Base-by-base conservation (phyloP, 2,797 vertebrate species). In the Brachyalestes nurse region DNA sequence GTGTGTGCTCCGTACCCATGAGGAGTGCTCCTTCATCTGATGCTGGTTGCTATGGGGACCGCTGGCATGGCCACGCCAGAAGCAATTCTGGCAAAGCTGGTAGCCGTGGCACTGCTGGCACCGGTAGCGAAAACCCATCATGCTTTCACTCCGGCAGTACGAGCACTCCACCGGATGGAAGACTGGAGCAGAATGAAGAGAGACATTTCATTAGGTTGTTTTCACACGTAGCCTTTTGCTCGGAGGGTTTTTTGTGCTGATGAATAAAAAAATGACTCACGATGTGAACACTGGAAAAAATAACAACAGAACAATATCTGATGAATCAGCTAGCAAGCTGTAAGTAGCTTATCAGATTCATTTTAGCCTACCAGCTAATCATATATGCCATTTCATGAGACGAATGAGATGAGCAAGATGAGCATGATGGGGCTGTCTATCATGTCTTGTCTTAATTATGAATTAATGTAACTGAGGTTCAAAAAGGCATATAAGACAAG, bases 21-120 rank as follows among this genome's bases (percentile, higher is more conserved):
- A 99, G 1, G 97, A 99, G 82, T 99, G 97, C 91, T 99, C 98
- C 94, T 99, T 99, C 98, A 99, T 99, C 94, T 99, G 98, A 88
- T 99, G 98, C 90, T 99, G 98, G 96, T 99, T 99, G 96, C 97
- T 99, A 88, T 99, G 98, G 75, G 96, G 92, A 80, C 97, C 96
- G 16, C 92, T 97, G 78, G 97, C 98, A 72, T 99, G 97, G 84
- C 98, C 97, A 0, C 97, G 94, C 98, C 98, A 99, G 88, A 99
- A 99, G 91, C 98, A 99, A 89, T 91, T 97, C 86, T 99, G 98
- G 87, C 98, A 99, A 85, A 99, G 97, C 93, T 99, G 98, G 93
- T 99, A 99, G 88, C 95, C 96, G 91, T 99, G 98, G 95, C 98
- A 99, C 94, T 99, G 98, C 91, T 99, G 98, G 95, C 98, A 99